phyloP scores from a whole-genome alignment of 2,113 vertebrate genomes.

The Nanorana parkeri region DNA sequence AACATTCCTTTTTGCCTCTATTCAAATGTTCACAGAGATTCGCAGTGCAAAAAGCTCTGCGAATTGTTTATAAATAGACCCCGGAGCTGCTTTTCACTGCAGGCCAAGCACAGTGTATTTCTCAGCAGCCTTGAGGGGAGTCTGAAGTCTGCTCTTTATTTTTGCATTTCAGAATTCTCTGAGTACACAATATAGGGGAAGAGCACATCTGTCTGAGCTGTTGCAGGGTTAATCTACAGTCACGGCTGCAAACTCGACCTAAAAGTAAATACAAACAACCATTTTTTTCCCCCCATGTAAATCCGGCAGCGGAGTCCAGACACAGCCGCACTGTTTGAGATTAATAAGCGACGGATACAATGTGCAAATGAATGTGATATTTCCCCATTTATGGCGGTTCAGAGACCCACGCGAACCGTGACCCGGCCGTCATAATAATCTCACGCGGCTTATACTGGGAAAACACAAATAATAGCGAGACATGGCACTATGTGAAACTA shows the following conservation, averaged over 20 bases:
- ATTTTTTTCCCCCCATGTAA: background rate
- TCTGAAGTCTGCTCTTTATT: too few relatives aligned
- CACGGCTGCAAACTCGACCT: background rate
- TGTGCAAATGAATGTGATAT: constrained; percentile 32
- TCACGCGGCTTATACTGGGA: constrained; percentile 32
- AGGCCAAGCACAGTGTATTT: too few relatives aligned
- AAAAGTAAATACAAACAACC: background rate
- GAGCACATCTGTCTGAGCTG: background rate
- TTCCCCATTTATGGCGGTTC: constrained; percentile 40
- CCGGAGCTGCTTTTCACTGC: too few relatives aligned
- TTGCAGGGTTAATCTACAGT: background rate
- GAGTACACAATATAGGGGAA: too few relatives aligned
- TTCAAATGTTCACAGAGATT: too few relatives aligned
- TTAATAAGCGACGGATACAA: constrained; percentile 25
- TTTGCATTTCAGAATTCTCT: too few relatives aligned
- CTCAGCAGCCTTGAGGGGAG: too few relatives aligned
- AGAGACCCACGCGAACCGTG: constrained; percentile 23
- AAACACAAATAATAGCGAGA: constrained; percentile 48
- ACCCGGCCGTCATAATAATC: constrained; percentile 41
- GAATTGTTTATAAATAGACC: too few relatives aligned
- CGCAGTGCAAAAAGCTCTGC: too few relatives aligned
- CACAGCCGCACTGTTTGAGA: background rate
- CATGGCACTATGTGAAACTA: constrained; percentile 34
- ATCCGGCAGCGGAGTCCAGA: background rate
- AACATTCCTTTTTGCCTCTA: too few relatives aligned